phyloP scores from a whole-genome alignment of 1,140 invertebrate genomes.

The Drosophila truncata region DNA sequence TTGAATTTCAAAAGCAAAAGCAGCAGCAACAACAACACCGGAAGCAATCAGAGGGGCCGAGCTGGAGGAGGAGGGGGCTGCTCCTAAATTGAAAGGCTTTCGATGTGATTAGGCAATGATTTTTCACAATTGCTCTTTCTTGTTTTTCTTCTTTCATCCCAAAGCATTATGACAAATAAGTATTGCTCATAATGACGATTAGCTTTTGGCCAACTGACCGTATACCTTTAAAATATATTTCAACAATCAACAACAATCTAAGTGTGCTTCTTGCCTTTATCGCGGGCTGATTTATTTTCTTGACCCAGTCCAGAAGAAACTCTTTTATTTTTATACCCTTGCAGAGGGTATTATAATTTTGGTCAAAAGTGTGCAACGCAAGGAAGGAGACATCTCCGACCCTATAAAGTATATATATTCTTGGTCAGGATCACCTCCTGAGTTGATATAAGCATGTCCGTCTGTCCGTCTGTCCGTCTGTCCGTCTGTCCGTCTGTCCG shows the following conservation, averaged over 20 bases:
- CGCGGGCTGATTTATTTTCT: background rate
- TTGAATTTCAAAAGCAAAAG: constrained; percentile 64
- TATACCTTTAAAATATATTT: background rate
- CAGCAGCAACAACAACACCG: constrained; percentile 36
- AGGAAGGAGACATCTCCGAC: no score
- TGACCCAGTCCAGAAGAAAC: background rate
- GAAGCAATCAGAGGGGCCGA: constrained; percentile 60
- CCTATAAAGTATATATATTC: no score
- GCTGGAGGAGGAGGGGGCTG: background rate
- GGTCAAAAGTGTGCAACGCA: no score
- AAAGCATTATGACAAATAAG: constrained; percentile 44
- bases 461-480: no score
- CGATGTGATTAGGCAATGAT: constrained; percentile 71
- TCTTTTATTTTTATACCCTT: no score
- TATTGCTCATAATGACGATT: constrained; percentile 44
- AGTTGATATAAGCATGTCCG: no score
- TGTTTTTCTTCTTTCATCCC: constrained; percentile 11
- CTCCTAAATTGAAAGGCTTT: constrained; percentile 20
- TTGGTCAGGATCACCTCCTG: no score
- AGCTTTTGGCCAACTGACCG: constrained; percentile 36
- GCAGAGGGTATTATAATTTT: no score
- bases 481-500: no score
- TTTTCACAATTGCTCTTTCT: constrained; percentile 42
- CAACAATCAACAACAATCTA: no score
- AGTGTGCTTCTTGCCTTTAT: background rate